Evolutionary conservation across 2,113 vertebrate genomes (phyloP).

Genomic region (Oryzias melastigma): DNA sequence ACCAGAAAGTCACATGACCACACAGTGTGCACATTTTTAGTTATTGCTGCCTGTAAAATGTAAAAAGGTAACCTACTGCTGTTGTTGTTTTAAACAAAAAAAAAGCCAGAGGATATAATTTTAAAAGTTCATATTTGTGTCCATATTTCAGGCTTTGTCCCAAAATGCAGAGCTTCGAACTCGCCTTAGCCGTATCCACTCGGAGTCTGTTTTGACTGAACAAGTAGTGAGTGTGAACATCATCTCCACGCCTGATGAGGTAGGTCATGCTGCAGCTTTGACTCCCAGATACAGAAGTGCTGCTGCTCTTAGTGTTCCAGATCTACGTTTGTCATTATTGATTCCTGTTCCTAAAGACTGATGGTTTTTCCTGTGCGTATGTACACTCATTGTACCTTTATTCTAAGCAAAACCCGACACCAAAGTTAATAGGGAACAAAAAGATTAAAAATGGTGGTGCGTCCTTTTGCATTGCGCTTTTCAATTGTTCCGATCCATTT

Average conservation of each 20-base stretch:
- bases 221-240: constrained; percentile 99
- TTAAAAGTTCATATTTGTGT: too few relatives aligned
- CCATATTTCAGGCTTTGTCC: constrained; percentile 84
- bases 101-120: too few relatives aligned
- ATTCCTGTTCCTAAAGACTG: constrained; percentile 39
- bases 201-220: constrained; percentile 94
- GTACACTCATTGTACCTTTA: constrained; percentile 47
- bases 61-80: too few relatives aligned
- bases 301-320: constrained; percentile 24
- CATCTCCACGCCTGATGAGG: constrained; percentile 96
- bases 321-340: constrained; percentile 58
- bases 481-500: constrained; percentile 24
- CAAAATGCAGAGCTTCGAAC: constrained; percentile 97
- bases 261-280: constrained; percentile 65
- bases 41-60: too few relatives aligned
- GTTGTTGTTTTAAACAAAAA: too few relatives aligned
- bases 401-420: constrained; percentile 45
- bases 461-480: constrained; percentile 24
- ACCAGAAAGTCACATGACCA: too few relatives aligned
- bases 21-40: too few relatives aligned
- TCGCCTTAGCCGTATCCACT: constrained; percentile 96
- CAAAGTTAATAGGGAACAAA: constrained; percentile 55
- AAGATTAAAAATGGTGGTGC: constrained; percentile 37
- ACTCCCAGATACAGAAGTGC: neutral
- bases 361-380: constrained; percentile 33